Evolutionary conservation across 1,140 invertebrate species (phyloP).

Genomic region (Steinernema feltiae): DNA sequence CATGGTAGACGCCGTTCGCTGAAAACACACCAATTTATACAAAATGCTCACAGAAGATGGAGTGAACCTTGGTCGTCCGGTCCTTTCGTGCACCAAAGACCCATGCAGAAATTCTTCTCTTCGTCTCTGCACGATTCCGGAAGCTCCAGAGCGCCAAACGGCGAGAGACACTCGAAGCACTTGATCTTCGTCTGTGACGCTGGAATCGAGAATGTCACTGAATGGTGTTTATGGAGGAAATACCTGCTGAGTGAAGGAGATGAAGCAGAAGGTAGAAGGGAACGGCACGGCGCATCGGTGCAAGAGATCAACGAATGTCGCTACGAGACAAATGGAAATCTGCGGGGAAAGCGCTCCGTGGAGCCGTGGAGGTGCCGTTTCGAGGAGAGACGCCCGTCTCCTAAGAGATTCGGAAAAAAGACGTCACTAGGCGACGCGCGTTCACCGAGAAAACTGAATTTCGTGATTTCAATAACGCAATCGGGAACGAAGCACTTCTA

Average conservation of each 20-base stretch:
- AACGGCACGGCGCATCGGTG: not conserved
- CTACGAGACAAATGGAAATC: not conserved
- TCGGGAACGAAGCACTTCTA: no score
- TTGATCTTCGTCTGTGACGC: not conserved
- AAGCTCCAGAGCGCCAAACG: not conserved
- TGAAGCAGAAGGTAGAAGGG: not conserved
- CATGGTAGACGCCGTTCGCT: not conserved
- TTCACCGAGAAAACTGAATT: no score
- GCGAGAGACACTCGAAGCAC: not conserved
- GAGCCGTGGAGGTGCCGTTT: not conserved
- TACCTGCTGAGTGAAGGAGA: not conserved
- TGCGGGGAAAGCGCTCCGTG: not conserved
- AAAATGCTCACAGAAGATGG: not conserved
- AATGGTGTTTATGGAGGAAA: no score
- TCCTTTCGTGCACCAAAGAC: slow-evolving; percentile 1
- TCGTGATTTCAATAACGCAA: no score
- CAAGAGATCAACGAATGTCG: not conserved
- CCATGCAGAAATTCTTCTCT: not conserved
- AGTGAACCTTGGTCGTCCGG: not conserved
- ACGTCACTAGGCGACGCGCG: no score
- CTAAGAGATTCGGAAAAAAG: no score
- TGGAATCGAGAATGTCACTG: no score
- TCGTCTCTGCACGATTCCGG: not conserved
- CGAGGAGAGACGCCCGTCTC: not conserved
- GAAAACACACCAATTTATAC: not conserved